Base-by-base conservation (phyloP, 2,888 invertebrate genomes). In the Acanthococcus lagerstroemiae region DNA sequence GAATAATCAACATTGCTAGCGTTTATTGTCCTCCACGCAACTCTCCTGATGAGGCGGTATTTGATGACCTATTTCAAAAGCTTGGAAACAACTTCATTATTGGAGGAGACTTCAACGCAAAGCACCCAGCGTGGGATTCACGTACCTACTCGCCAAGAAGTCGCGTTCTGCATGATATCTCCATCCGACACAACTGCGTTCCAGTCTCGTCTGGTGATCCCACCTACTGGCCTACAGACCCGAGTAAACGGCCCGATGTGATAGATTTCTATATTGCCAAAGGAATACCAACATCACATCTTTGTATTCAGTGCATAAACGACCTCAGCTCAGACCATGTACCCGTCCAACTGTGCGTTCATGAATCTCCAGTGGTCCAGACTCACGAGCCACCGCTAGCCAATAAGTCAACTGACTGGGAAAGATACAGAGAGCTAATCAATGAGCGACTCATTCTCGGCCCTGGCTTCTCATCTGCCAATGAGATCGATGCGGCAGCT, bases 211-310 rank as follows among this genome's bases (percentile, higher is more conserved):
- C 56, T 26, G 27, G 55, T 22, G 22, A 26, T 1, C 65, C 55
- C 12, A 65, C 65, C 15, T 55, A 65, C 21, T 65, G 65, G 65
- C 55, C 63, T 22, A 30, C 27, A 21, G 30, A 63, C 24, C 55
- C 25, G 25, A 55, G 37, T 44, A 19, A 37, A 50, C 55, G 25
- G 1, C 55, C 65, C 4, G 55, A 65, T 65, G 55, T 65, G 9
- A 44, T 65, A 55, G 55, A 65, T 44, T 65, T 44, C 21, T 55
- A 22, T 12, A 19, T 55, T 5, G 54, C 44, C 45, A 55, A 52
- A 65, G 48, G 48, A 17, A 12, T 48, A 48, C 52, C 55, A 25
- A 4, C 63, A 44, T 52, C 54, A 37, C 24, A 65, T 17, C 15
- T 19, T 48, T 17, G n/a, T 17, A 22, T 63, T 26, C 26, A 52